A percentile compares a stretch with the other conserved stretches of the same genome.
Evolutionary conservation across 2,113 vertebrate species (phyloP).

Genomic region (cat (Felis catus)): F.catus_Fca126_mat1.0 CM031413.1:18002001-18002500

Average conservation of each 20-base stretch:
- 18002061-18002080: slow-evolving; percentile 11
- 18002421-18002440: background rate
- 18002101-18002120: background rate
- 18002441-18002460: background rate
- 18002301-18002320: background rate
- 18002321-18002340: background rate
- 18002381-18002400: background rate
- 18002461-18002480: background rate
- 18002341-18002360: background rate
- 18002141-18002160: background rate
- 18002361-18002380: background rate
- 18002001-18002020: background rate
- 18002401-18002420: background rate
- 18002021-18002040: background rate
- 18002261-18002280: background rate
- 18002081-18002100: background rate
- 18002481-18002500: background rate
- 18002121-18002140: background rate
- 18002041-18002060: background rate
- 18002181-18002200: background rate
- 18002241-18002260: background rate
- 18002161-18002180: background rate
- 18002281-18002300: background rate
- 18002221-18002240: background rate
- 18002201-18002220: background rate